Evolutionary conservation across 1,140 invertebrate species (phyloP), one percentile per base, ranked within the genome.

Genomic region (Diorhabda elongata): DNA sequence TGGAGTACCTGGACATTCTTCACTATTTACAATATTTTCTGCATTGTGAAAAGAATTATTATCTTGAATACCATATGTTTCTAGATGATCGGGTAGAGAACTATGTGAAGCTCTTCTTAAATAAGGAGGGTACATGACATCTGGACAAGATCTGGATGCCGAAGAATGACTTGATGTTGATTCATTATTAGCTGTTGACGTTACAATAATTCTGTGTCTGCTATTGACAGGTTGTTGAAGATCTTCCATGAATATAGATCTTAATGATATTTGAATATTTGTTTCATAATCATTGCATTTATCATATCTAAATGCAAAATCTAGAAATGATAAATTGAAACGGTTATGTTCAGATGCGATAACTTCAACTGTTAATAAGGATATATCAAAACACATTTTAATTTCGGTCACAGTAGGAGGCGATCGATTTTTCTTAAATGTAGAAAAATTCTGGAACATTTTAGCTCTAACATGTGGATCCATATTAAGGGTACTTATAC

Each of bases 191-290:
- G 82, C 81, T 9, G 84, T 84, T 0, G 88, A 85, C 2, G 87
- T 85, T 45, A 91, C 87, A 82, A 95, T 90, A 77, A 88, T 88
- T 11, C 93, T 86, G 81, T 95, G 91, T 67, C 88, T 89, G 41
- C 56, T 64, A 42, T 89, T 88, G 42, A 86, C 84, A 2, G 91
- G 86, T 73, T 91, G 90, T 2, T 93, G 85, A 8, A 96, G 82
- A 83, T 97, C 94, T 82, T 96, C 93, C 91, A 97, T 94, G 2
- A 92, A 83, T 2, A 97, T 85, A 0, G 93, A 93, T 57, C 90
- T 86, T 2, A 97, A 82, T 0, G 91, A 90, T 1, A 97, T 87
- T 81, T 93, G 87, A 61, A 93, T 84, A 58, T 85, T 87, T 26
- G 89, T 91, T 81, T 91, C 87, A 71, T 88, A 84, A 58, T 80